Percentiles rank a stretch among this genome's conserved stretches.
These are phyloP conservation scores for Anarsia innoxiella DNA, from an alignment of 2,888 invertebrate genomes.

Conservation along the genomic window DNA sequence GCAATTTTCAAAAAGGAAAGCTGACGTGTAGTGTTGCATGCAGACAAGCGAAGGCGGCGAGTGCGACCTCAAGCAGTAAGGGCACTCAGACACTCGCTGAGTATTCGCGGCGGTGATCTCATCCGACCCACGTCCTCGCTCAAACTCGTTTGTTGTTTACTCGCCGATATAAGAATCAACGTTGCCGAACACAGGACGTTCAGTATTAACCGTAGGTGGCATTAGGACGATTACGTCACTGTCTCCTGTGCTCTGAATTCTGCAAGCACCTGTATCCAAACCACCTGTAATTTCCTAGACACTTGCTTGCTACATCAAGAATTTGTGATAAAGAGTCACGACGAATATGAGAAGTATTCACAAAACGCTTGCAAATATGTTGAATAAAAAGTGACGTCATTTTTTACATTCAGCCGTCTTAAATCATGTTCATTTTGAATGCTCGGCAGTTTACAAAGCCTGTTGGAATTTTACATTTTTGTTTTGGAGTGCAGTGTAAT, in stretches of 20 bases:
- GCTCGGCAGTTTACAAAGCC: too few relatives aligned
- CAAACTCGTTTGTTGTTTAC: conserved; percentile 73
- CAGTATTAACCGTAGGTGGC: conserved; percentile 29
- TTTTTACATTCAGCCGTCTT: too few relatives aligned
- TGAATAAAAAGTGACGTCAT: too few relatives aligned
- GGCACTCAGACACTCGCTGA: conserved; percentile 11
- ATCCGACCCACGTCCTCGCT: conserved; percentile 69
- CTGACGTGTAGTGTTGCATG: conserved; percentile 61
- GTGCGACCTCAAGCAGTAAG: conserved; percentile 56
- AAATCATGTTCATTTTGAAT: too few relatives aligned
- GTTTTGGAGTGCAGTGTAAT: too few relatives aligned
- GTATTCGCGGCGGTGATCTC: conserved; percentile 70
- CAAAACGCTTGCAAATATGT: too few relatives aligned
- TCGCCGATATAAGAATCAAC: conserved; percentile 56
- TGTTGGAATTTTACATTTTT: too few relatives aligned
- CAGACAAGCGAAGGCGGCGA: too few relatives aligned
- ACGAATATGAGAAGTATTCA: too few relatives aligned
- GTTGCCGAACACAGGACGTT: conserved; percentile 53
- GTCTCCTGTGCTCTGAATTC: conserved; percentile 4
- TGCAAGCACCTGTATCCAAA: conserved; percentile 2
- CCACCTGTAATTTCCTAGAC: conserved; percentile 6
- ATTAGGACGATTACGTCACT: conserved; percentile 50
- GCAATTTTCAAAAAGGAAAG: conserved; percentile 17
- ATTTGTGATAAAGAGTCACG: too few relatives aligned
- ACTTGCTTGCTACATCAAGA: too few relatives aligned